Base-by-base conservation (phyloP, 2,888 invertebrate genomes). In the Phengaris arion region DNA sequence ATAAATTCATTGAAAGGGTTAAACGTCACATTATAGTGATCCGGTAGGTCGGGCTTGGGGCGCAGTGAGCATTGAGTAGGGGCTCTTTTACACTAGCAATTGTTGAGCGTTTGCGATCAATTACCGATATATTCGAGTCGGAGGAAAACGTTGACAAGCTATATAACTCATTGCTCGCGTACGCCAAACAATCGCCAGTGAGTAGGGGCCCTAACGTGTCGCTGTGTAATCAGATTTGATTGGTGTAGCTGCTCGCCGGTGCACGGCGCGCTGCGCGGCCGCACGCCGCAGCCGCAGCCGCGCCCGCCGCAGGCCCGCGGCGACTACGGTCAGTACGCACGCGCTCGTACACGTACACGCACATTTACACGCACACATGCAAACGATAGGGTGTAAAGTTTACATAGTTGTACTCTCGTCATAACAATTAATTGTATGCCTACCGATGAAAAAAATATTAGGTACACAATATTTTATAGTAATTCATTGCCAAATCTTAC, bases 301-400 rank as follows among this genome's bases (percentile, higher is more conserved):
- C 90, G 93, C 79, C 90, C 92, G 82, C 92, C 92, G 80, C 94
- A 97, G 95, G 96, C 97, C 81, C 95, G 97, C 84, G 97, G 97
- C 82, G 98, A 98, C 91, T 98, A 98, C 94, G 98, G 98, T 98
- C 95, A 96, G 97, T 96, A 84, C 78, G 77, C 72, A 10, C 78
- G 22, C 80, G 70, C 79, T 9, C 78, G 75, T 78, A 76, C 77
- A 74, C 79, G 59, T 70, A 51, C 79, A 64, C 75, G 75, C 76
- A 79, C 74, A 57, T 69, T 74, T 35, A 77, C 77, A 77, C 77
- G 59, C 75, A 77, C 77, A 77, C 76, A 76, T 64, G 72, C 68
- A 74, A 22, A 72, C 70, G n/a, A 70, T n/a, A 70, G n/a, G 15
- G 12, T 57, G 8, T 8, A 57, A 57, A 59, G 22, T 22, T 59